Evolutionary conservation across 2,888 invertebrate species (phyloP).

Genomic region (Cotesia congregata): DNA sequence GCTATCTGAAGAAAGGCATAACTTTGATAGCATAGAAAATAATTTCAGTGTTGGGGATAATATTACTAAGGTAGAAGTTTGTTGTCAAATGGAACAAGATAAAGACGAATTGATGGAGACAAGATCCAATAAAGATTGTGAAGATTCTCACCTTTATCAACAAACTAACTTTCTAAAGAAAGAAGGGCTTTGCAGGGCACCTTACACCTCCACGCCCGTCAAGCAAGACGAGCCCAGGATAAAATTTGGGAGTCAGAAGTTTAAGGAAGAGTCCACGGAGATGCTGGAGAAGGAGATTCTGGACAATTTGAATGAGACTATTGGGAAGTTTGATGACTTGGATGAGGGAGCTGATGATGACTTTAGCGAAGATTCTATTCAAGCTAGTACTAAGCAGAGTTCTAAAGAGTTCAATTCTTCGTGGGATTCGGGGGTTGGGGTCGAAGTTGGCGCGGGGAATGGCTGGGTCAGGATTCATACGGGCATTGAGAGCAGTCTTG

Average conservation of each 20-base stretch:
- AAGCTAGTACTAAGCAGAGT: slow-evolving; percentile 35
- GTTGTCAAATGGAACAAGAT: slow-evolving; percentile 7
- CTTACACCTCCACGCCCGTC: neutral
- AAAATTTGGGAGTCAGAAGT: slow-evolving; percentile 31
- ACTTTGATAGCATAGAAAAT: neutral
- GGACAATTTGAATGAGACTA: slow-evolving; percentile 63
- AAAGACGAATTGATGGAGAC: neutral
- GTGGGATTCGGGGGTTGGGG: slow-evolving; percentile 71
- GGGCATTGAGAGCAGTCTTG: slow-evolving; percentile 75
- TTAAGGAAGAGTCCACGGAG: slow-evolving; percentile 33
- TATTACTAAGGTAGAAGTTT: neutral
- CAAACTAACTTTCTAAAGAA: slow-evolving; percentile 4
- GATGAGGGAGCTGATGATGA: slow-evolving; percentile 49
- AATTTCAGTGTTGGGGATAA: neutral
- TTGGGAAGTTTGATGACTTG: slow-evolving; percentile 60
- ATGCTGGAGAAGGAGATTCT: slow-evolving; percentile 54
- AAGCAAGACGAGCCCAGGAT: slow-evolving; percentile 6
- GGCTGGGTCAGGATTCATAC: slow-evolving; percentile 78
- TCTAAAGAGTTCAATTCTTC: slow-evolving; percentile 63
- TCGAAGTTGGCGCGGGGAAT: slow-evolving; percentile 72
- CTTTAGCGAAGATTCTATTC: slow-evolving; percentile 62
- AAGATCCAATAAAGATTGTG: slow-evolving; percentile 20
- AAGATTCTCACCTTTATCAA: neutral
- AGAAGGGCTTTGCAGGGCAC: slow-evolving; percentile 1
- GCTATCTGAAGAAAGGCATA: neutral